Conservation (phyloP, 2,797 vertebrate genomes). For the Leptodactylus fallax region DNA sequence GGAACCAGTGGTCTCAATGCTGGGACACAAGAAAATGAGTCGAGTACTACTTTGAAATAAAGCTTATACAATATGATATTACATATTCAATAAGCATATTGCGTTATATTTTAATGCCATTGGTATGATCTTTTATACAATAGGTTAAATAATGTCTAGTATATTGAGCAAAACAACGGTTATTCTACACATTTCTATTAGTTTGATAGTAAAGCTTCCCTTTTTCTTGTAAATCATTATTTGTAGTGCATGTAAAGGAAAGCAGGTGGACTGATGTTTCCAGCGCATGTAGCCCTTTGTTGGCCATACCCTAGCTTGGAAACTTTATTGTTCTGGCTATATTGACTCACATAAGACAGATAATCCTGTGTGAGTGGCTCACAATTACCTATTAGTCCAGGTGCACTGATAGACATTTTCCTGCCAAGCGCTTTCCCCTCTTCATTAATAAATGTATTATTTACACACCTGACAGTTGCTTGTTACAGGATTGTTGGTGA, state of each 20-base stretch:
- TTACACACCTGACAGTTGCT: slow-evolving; percentile 45
- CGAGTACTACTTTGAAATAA: neutral
- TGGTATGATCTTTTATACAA: neutral
- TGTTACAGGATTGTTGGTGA: slow-evolving; percentile 16
- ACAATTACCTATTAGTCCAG: slow-evolving; percentile 50
- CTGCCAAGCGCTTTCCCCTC: slow-evolving; percentile 48
- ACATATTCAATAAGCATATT: neutral
- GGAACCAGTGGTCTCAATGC: too few species aligned
- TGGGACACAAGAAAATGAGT: too few species aligned
- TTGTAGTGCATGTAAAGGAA: neutral
- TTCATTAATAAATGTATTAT: slow-evolving; percentile 58
- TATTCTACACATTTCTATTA: neutral
- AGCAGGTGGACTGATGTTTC: slow-evolving; percentile 34
- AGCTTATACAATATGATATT: neutral
- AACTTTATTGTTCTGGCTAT: slow-evolving; percentile 37
- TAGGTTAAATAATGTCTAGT: too few species aligned
- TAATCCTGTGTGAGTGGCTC: slow-evolving; percentile 42
- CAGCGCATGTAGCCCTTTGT: slow-evolving; percentile 4
- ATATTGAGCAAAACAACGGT: too few species aligned
- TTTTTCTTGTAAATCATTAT: neutral
- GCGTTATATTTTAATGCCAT: neutral
- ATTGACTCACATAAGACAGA: slow-evolving; percentile 45
- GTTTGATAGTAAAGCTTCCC: neutral
- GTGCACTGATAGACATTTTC: slow-evolving; percentile 45
- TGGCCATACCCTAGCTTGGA: slow-evolving; percentile 8